Evolutionary conservation across 2,113 vertebrate species (phyloP).

Genomic region (Nesogale talazaci): DNA sequence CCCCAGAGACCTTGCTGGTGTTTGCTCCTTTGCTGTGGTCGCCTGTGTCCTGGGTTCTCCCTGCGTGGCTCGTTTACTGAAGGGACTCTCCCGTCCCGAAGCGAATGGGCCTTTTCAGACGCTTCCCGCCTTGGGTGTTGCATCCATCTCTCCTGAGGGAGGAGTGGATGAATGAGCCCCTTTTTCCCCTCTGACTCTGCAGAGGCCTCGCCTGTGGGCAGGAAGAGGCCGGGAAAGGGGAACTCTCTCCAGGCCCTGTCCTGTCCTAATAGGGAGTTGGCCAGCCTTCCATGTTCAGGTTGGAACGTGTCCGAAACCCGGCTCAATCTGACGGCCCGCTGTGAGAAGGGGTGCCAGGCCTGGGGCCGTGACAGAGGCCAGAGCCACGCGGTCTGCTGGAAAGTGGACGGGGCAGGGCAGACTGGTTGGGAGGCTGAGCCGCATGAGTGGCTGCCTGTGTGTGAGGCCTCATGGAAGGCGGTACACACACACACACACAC

Average conservation of each 20-base stretch:
- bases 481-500: no score
- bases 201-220: neutral
- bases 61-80: neutral
- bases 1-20: neutral
- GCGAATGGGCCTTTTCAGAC: constrained; percentile 51
- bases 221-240: constrained; percentile 34
- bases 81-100: neutral
- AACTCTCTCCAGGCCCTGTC: constrained; percentile 43
- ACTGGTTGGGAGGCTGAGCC: no score
- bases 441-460: neutral
- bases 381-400: neutral
- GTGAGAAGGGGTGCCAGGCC: neutral
- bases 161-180: constrained; percentile 35
- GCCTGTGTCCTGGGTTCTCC: neutral
- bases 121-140: neutral
- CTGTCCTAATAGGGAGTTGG: constrained; percentile 38
- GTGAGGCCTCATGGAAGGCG: neutral
- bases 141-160: neutral
- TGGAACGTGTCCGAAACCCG: constrained; percentile 24
- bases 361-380: neutral
- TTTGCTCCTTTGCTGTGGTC: constrained; percentile 57
- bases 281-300: constrained; percentile 22
- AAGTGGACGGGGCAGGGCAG: neutral
- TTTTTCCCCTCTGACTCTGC: constrained; percentile 19
- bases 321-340: neutral